These are phyloP conservation scores for Cremastinae sp. DNA, from an alignment of 2,888 invertebrate genomes.

Conservation along the genomic window DNA sequence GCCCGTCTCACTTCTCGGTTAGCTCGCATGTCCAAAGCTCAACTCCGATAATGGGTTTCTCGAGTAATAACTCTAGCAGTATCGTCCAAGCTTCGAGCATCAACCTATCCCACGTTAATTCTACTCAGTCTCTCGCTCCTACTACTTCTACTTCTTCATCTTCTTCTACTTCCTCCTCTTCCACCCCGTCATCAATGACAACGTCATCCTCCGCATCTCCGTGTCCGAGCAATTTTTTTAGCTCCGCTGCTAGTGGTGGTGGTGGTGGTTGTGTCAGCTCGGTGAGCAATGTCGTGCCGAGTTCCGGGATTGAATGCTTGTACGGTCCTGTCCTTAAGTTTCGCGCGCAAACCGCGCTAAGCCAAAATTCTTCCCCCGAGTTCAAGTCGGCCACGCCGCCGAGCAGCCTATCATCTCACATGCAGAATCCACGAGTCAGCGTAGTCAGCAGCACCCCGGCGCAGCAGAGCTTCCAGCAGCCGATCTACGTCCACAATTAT, in stretches of 20 bases:
- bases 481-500: slow-evolving; percentile 73
- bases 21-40: slow-evolving; percentile 63
- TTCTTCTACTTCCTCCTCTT: neutral
- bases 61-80: slow-evolving; percentile 39
- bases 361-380: slow-evolving; percentile 64
- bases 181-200: slow-evolving; percentile 1
- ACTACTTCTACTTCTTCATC: neutral
- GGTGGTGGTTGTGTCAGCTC: slow-evolving; percentile 62
- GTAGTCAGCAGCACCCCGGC: slow-evolving; percentile 68
- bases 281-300: slow-evolving; percentile 58
- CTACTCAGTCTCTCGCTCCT: slow-evolving; percentile 1
- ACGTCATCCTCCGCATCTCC: slow-evolving; percentile 52
- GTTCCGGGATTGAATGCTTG: slow-evolving; percentile 71
- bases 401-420: slow-evolving; percentile 62
- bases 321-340: slow-evolving; percentile 79
- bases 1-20: slow-evolving; percentile 58
- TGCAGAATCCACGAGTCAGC: slow-evolving; percentile 68
- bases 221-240: slow-evolving; percentile 53
- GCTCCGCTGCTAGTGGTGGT: slow-evolving; percentile 32
- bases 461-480: slow-evolving; percentile 66
- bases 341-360: slow-evolving; percentile 71
- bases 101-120: slow-evolving; percentile 13
- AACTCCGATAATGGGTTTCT: slow-evolving; percentile 51
- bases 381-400: slow-evolving; percentile 63
- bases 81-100: slow-evolving; percentile 32